Evolutionary conservation across 2,888 invertebrate species (phyloP).

Genomic region (Leucophenga montana): DNA sequence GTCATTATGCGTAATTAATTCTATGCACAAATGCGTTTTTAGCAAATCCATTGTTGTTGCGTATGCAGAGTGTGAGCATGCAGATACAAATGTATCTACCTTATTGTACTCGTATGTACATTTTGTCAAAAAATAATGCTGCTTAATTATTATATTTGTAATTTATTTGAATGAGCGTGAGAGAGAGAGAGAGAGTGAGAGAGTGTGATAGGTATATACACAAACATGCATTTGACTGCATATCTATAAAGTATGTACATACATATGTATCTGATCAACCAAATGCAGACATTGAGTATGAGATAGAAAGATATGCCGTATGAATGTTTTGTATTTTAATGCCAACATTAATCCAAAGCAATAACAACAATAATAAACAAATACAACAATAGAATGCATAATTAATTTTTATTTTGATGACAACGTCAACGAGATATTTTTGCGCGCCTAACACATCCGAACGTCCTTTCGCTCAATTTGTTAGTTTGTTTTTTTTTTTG

Average conservation of each 20-base stretch:
- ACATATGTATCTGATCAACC: conserved; percentile 36
- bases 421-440: conserved; percentile 59
- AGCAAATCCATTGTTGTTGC: conserved; percentile 25
- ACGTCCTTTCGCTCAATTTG: conserved; percentile 17
- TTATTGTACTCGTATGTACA: conserved; percentile 32
- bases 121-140: conserved; percentile 60
- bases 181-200: no score
- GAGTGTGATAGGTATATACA: no score
- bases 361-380: conserved; percentile 47
- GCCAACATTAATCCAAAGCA: conserved; percentile 55
- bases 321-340: conserved; percentile 50
- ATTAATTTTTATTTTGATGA: conserved; percentile 72
- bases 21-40: conserved; percentile 63
- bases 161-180: conserved; percentile 56
- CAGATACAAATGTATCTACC: conserved; percentile 37
- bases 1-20: conserved; percentile 61
- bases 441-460: neutral
- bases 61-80: conserved; percentile 28
- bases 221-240: neutral
- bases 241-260: neutral
- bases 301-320: conserved; percentile 37
- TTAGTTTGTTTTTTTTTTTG: conserved; percentile 15
- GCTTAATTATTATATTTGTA: conserved; percentile 70
- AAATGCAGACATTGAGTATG: conserved; percentile 36
- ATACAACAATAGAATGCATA: conserved; percentile 69